Base-by-base conservation (phyloP, 2,888 invertebrate genomes). In the Lacanobia oleracea region DNA sequence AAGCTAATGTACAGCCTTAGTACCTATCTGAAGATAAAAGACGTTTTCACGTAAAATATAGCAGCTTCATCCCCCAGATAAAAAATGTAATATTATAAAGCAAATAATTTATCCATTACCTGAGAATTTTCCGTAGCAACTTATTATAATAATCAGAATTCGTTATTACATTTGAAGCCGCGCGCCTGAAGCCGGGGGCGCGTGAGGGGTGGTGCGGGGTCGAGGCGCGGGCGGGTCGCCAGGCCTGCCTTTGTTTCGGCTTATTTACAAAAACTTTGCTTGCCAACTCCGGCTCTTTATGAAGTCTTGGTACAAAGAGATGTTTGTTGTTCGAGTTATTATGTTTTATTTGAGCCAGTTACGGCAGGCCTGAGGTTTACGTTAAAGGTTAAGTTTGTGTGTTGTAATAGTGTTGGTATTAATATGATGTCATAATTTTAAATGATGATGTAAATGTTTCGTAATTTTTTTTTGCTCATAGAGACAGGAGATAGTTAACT, bases 181-280 rank as follows among this genome's bases (percentile, higher is more conserved):
- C 51, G 59, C 50, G 51, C 50, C 64, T 62, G 57, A 37, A 54
- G 54, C 60, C 0, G 27, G 14, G n/a, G 3, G 33, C 9, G 16
- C 21, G 63, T 9, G 33, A 21, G 27, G 27, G 14, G 56, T 1
- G 56, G 18, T 8, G 33, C 21, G 53, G 23, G 56, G 18, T 16
- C 43, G 18, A 63, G 50, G 43, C 59, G 16, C 33, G 45, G 57
- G 21, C 48, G 16, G 43, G 43, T 27, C 43, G 53, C 53, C 43
- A 21, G 27, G 54, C 23, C 45, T 37, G 61, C 77, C 81, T 81
- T 81, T 81, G 80, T 81, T 68, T 81, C 67, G 67, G 67, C 75
- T 75, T 81, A 81, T 81, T 81, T 82, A 81, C 82, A 70, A 78
- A 72, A 74, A 81, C 65, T 79, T 79, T 43, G 57, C 80, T 72